These are phyloP conservation scores for Hyaena hyaena DNA, from an alignment of 2,113 vertebrate species.

Conservation along the genomic window DNA sequence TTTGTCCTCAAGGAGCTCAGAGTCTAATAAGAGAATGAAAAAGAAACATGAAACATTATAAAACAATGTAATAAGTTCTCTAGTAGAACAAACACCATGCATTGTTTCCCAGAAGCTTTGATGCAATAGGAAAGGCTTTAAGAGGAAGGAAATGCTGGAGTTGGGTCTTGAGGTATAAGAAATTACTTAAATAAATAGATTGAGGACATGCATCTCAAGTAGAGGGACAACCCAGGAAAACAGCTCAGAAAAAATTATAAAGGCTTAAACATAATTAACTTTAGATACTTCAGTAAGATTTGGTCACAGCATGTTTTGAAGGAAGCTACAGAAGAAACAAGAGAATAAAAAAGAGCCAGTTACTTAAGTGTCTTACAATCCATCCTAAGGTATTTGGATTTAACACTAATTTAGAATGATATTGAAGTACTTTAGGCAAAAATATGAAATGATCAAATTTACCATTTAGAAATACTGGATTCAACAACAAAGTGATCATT, in stretches of 20 bases:
- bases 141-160: background rate
- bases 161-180: background rate
- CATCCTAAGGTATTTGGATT: background rate
- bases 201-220: slow-evolving; percentile 16
- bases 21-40: background rate
- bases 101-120: background rate
- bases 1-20: background rate
- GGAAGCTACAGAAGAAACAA: background rate
- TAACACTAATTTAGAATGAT: background rate
- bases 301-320: background rate
- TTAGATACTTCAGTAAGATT: background rate
- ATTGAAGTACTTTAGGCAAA: background rate
- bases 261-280: background rate
- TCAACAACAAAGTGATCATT: background rate
- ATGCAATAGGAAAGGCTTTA: background rate
- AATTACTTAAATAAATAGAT: background rate
- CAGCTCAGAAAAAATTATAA: background rate
- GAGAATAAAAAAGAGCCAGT: background rate
- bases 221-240: background rate
- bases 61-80: background rate
- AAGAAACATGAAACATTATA: background rate
- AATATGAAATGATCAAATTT: background rate
- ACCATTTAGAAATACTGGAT: background rate
- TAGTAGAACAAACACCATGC: background rate
- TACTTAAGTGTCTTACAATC: background rate